Base-by-base conservation (phyloP, 2,113 vertebrate species). In the Hipposideros armiger region DNA sequence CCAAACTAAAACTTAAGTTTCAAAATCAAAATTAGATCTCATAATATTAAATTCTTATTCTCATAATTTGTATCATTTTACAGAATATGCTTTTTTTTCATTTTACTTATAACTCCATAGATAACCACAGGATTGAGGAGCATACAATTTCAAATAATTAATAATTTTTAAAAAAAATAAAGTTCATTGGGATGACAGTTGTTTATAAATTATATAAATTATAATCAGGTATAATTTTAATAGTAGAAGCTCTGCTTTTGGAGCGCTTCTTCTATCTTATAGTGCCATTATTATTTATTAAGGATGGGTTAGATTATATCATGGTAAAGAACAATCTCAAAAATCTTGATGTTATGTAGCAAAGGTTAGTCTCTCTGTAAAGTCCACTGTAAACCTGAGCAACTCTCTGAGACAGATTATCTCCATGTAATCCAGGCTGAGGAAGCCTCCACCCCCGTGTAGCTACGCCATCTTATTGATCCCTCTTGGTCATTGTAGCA, bases 21-120 rank as follows among this genome's bases (percentile, higher is more conserved):
- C 19, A 11, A 87, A 95, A 62, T 17, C 30, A 69, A 76, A 82
- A 69, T 32, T 56, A 82, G 7, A 50, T 56, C 5, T 2, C 36
- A 36, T 36, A 36, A 36, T 76, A 58, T 70, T 52, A 64, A 87
- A 83, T 72, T 14, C 9, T 42, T 77, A 60, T 66, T 93, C 20
- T 96, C 13, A 20, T 91, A 72, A 87, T 40, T 93, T 78, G 64
- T 24, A 50, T 32, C 69, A 7, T 16, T 93, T 88, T 40, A 78
- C 67, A 87, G 16, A 58, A 36, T 54, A 11, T 32, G 1, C 4
- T 56, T 36, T 36, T 36, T 36, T 78, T 32, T 16, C 5, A 62
- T 62, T 72, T 73, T 64, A 69, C 80, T 69, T 69, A 9, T 90
- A 69, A 81, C 19, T 40, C 11, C 4, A 70, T 32, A 72, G 60